phyloP scores from a whole-genome alignment of 1,140 invertebrate species.

The Hyphantria cunea region DNA sequence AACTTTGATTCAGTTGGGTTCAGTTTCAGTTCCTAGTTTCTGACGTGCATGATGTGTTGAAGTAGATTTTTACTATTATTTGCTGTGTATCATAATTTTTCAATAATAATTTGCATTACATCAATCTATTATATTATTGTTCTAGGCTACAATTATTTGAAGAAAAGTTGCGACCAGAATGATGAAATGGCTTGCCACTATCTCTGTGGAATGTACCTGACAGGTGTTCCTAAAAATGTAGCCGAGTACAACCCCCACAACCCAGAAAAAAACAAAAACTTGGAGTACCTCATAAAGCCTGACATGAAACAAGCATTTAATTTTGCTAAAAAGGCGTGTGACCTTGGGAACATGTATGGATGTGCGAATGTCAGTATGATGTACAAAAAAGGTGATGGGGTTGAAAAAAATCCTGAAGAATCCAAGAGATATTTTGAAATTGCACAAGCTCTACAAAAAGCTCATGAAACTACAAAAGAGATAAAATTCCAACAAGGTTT shows the following conservation, averaged over 20 bases:
- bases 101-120: too few species aligned
- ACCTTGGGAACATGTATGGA: slow-evolving; percentile 90
- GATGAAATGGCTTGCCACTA: slow-evolving; percentile 91
- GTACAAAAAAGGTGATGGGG: slow-evolving; percentile 89
- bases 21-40: too few species aligned
- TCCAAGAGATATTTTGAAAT: slow-evolving; percentile 88
- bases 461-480: slow-evolving; percentile 83
- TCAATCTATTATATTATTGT: slow-evolving; percentile 32
- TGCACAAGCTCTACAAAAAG: slow-evolving; percentile 87
- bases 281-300: slow-evolving; percentile 84
- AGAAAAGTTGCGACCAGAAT: slow-evolving; percentile 86
- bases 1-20: too few species aligned
- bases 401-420: slow-evolving; percentile 86
- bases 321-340: slow-evolving; percentile 89
- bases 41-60: too few species aligned
- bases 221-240: slow-evolving; percentile 83
- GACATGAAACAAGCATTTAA: slow-evolving; percentile 90
- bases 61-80: too few species aligned
- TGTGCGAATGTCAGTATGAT: slow-evolving; percentile 94
- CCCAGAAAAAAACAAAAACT: slow-evolving; percentile 66
- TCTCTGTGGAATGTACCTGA: slow-evolving; percentile 89
- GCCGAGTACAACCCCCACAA: slow-evolving; percentile 64
- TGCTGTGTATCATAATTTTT: too few species aligned
- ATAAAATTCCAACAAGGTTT: slow-evolving; percentile 87
- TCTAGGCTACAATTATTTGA: slow-evolving; percentile 85